These are phyloP conservation scores for Caerostris extrusa DNA, from an alignment of 1,140 invertebrate genomes.

Conservation along the genomic window DNA sequence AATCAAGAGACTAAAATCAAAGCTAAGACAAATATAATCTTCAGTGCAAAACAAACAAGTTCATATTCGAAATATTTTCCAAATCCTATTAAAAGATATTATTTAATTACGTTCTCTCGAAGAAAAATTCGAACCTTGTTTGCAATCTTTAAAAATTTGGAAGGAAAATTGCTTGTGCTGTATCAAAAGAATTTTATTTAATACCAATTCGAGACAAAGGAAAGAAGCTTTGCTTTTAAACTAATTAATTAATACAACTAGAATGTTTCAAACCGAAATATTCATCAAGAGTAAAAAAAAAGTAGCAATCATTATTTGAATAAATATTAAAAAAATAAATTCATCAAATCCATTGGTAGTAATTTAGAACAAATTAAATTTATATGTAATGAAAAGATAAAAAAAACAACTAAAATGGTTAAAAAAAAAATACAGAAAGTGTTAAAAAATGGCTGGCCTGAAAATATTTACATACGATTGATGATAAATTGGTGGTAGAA, in stretches of 20 bases:
- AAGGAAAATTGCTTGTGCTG: not conserved
- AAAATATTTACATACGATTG: slow-evolving; percentile 10
- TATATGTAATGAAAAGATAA: slow-evolving; percentile 6
- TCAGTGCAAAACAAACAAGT: not conserved
- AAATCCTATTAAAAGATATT: not conserved
- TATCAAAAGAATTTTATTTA: not conserved
- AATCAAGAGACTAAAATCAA: not conserved
- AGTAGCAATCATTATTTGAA: not conserved
- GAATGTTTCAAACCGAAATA: not conserved
- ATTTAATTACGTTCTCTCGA: not conserved
- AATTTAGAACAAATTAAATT: slow-evolving; percentile 24
- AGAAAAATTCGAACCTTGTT: not conserved
- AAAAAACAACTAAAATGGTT: not conserved
- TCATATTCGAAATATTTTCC: not conserved
- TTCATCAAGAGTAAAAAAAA: not conserved
- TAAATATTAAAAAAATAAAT: not conserved
- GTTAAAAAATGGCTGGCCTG: not conserved
- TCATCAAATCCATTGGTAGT: not conserved
- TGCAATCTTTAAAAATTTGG: not conserved
- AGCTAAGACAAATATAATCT: not conserved
- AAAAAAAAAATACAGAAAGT: not conserved
- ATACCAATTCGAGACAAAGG: not conserved
- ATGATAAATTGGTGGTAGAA: slow-evolving; percentile 21
- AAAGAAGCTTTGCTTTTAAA: not conserved
- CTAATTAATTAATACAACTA: not conserved